These are phyloP conservation scores for Metopolophium dirhodum DNA, from an alignment of 1,140 invertebrate species.

Conservation along the genomic window DNA sequence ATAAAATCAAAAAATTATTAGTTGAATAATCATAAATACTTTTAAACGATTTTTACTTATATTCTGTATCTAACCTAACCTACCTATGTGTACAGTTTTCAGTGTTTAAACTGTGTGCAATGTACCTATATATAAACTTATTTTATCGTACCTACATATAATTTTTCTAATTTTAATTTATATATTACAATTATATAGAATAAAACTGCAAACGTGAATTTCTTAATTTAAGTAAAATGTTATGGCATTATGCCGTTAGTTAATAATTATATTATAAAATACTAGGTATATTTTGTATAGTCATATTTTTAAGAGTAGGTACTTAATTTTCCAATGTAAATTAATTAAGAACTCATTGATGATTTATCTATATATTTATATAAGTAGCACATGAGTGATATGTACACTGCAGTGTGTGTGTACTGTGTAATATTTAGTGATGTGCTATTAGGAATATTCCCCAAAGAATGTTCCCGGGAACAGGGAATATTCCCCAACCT, in stretches of 20 bases:
- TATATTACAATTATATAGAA: neutral
- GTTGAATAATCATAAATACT: neutral
- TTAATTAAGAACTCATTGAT: neutral
- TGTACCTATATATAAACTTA: neutral
- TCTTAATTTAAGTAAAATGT: neutral
- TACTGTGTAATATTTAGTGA: no score
- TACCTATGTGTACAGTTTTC: no score
- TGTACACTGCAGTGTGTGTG: no score
- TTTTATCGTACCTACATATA: neutral
- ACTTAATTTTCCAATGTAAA: neutral
- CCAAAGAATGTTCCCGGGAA: no score
- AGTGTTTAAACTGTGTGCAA: no score
- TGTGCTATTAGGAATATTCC: no score
- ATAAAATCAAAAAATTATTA: neutral
- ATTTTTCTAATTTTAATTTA: neutral
- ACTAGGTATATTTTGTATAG: no score
- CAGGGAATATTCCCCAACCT: no score
- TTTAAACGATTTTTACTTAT: neutral
- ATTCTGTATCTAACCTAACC: no score
- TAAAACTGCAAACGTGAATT: neutral
- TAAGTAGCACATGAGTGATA: no score
- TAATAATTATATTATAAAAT: neutral
- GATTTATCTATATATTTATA: neutral
- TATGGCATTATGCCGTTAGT: neutral
- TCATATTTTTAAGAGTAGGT: neutral